A percentile compares a stretch with the other conserved stretches of the same genome.
Evolutionary conservation across 2,888 invertebrate genomes (phyloP).

Genomic region (Drosophila histrio): DNA sequence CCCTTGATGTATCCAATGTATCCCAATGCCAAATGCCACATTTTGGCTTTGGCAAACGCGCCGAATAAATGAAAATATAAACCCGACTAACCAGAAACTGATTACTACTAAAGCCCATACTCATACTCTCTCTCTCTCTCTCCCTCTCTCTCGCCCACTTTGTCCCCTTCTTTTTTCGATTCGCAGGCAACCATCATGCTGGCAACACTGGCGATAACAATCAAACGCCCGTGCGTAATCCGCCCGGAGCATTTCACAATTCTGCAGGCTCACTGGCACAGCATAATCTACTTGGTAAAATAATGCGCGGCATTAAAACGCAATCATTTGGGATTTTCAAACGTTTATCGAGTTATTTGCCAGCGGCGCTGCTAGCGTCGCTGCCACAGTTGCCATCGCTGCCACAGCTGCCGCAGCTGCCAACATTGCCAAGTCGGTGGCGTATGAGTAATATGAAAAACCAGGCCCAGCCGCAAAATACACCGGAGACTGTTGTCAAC

Average conservation of each 20-base stretch:
- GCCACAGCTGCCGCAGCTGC: neutral
- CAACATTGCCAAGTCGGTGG: constrained; percentile 45
- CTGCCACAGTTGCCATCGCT: constrained; percentile 24
- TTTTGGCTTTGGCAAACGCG: constrained; percentile 53
- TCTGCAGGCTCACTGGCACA: constrained; percentile 82
- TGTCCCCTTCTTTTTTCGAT: constrained; percentile 20
- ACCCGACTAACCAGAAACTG: constrained; percentile 76
- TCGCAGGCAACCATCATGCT: constrained; percentile 70
- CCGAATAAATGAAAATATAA: constrained; percentile 78
- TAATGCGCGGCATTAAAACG: constrained; percentile 84
- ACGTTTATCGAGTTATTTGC: constrained; percentile 82
- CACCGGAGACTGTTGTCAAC: constrained; percentile 71
- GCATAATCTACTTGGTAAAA: constrained; percentile 82
- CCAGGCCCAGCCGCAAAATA: constrained; percentile 35
- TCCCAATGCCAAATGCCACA: constrained; percentile 36
- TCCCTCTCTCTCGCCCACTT: neutral
- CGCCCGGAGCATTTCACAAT: constrained; percentile 84
- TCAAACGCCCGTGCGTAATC: constrained; percentile 84
- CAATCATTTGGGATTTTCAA: constrained; percentile 83
- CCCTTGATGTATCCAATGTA: constrained; percentile 38
- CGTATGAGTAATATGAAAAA: constrained; percentile 78
- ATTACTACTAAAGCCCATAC: constrained; percentile 59
- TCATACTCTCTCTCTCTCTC: neutral
- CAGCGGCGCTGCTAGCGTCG: constrained; percentile 56
- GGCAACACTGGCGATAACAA: constrained; percentile 82